A percentile compares a stretch with the other conserved stretches of the same genome.
These are phyloP conservation scores for Athripsodes cinereus DNA, from an alignment of 2,888 invertebrate genomes.

Conservation along the genomic window DNA sequence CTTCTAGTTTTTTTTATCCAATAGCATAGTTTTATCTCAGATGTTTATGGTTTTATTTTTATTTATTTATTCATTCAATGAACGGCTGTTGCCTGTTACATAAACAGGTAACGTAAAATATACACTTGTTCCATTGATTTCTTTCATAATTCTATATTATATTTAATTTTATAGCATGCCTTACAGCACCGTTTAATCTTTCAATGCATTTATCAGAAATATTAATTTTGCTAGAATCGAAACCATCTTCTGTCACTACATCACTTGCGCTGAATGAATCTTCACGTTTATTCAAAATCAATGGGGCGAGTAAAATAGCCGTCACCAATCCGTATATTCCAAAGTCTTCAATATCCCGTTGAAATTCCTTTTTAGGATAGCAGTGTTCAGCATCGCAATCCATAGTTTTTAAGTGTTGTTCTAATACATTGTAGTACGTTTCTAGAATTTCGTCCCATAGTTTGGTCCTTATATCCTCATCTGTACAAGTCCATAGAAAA, in stretches of 20 bases:
- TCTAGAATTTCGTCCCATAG: conserved; percentile 4
- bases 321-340: neutral
- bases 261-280: conserved; percentile 1
- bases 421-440: conserved; percentile 9
- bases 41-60: no score
- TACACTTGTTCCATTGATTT: no score
- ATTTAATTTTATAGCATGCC: neutral
- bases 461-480: conserved; percentile 7
- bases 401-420: neutral
- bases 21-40: no score
- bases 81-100: no score
- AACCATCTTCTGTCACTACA: neutral
- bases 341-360: conserved; percentile 3
- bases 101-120: no score
- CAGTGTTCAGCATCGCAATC: conserved; percentile 6
- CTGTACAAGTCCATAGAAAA: conserved; percentile 8
- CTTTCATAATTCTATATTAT: neutral
- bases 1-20: no score
- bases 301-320: neutral
- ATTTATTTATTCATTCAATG: no score
- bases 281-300: conserved; percentile 2
- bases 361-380: conserved; percentile 3
- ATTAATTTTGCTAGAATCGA: neutral
- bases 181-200: neutral
- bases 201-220: neutral